Base-by-base conservation (phyloP, 1,140 invertebrate genomes). In the Aphelinus atriplicis region DNA sequence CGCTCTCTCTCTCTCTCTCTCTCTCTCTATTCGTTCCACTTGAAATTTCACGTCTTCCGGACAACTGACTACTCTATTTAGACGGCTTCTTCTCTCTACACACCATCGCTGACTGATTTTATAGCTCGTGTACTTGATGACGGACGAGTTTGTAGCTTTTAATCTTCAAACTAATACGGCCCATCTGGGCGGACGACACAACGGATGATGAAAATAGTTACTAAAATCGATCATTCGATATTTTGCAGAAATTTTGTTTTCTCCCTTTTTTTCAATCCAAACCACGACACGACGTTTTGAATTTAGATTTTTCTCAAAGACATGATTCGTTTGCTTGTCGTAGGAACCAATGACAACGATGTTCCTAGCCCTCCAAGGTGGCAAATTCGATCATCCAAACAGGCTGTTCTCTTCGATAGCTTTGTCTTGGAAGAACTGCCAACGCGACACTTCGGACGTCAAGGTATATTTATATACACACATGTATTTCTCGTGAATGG, bases 361-460 rank as follows among this genome's bases (percentile, higher is more conserved):
- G 95, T 99, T 99, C 88, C 88, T 99, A 77, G 95, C 97, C 10
- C 90, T 99, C n/a, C 98, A 99, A 91, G 96, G 96, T 66, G 98
- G 97, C 45, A 99, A 99, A 84, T 99, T 99, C 87, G 98, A 99
- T 85, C 96, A 99, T 87, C 96, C 98, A 0, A 97, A 99, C 85
- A 88, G 98, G 74, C 90, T 99, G 7, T 99, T 99, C 88, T 96
- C 95, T 5, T 98, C 96, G 1, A 92, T 99, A 2, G 93, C 94
- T 0, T 89, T 98, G 43, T 95, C 97, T 3, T 99, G 98, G 98
- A 98, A 98, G 87, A 99, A 98, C 85, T 99, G 97, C 83, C 98
- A 99, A 87, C 90, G 97, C 55, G 98, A 99, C 84, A 98, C 98
- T 0, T 98, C 97, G 1, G 98, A 99, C 89, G 98, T 99, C 5